Conservation (phyloP, 2,888 invertebrate species). For the Allygus modestus region DNA sequence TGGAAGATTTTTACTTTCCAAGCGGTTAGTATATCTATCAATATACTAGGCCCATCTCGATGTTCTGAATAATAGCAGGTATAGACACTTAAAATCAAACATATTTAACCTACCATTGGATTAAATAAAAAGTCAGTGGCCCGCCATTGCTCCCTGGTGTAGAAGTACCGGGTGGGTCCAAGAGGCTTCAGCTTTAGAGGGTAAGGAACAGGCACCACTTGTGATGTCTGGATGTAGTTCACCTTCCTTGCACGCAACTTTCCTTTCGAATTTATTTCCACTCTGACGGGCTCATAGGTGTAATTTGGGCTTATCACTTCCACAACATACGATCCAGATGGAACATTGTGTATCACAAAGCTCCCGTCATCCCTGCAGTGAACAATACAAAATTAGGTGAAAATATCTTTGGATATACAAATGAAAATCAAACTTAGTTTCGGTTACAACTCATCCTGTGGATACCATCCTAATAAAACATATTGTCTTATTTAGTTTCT, state of each 20-base stretch:
- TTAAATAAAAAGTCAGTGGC: constrained; percentile 97
- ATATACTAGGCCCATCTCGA: too few relatives aligned
- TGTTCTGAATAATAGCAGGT: too few relatives aligned
- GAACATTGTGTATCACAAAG: constrained; percentile 92
- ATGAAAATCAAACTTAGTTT: too few relatives aligned
- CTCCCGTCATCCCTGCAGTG: constrained; percentile 88
- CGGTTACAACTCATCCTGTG: too few relatives aligned
- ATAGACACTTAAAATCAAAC: too few relatives aligned
- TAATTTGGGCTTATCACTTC: constrained; percentile 95
- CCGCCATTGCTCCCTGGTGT: constrained; percentile 97
- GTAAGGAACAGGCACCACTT: constrained; percentile 94
- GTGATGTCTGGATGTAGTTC: constrained; percentile 94
- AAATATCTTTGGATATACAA: too few relatives aligned
- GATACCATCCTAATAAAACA: too few relatives aligned
- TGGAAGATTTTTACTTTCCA: too few relatives aligned
- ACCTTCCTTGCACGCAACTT: constrained; percentile 97
- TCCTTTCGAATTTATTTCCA: constrained; percentile 98
- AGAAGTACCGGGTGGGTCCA: constrained; percentile 91
- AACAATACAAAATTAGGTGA: constrained; percentile 2
- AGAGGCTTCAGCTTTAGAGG: constrained; percentile 93
- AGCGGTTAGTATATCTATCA: too few relatives aligned
- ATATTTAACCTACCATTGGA: constrained; percentile 88
- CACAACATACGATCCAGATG: constrained; percentile 95
- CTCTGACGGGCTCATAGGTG: constrained; percentile 94
- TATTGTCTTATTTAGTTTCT: too few relatives aligned